Evolutionary conservation across 2,797 vertebrate genomes (phyloP).

Genomic region (Bradypodion pumilum): DNA sequence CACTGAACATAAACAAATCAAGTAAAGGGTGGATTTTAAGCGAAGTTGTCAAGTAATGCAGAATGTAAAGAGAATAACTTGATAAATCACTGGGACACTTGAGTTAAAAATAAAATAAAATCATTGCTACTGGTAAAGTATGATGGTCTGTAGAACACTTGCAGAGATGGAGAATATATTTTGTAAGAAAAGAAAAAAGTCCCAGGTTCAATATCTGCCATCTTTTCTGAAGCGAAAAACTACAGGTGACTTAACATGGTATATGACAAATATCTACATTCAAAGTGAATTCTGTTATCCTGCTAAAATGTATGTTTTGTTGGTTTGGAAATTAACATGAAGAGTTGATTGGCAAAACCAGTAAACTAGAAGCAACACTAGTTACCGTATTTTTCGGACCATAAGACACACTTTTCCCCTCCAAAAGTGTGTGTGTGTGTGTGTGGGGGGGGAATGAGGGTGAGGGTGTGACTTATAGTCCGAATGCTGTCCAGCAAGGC

Average conservation of each 20-base stretch:
- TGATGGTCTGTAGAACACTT: background rate
- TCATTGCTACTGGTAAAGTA: too few species aligned
- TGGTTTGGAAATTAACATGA: background rate
- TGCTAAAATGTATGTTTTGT: background rate
- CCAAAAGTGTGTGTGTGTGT: too few species aligned
- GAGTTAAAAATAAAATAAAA: too few species aligned
- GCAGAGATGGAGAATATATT: background rate
- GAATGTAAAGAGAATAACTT: background rate
- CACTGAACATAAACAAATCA: background rate
- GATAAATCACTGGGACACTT: background rate
- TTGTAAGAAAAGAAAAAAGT: background rate
- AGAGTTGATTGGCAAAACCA: background rate
- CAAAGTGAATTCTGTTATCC: background rate
- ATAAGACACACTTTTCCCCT: too few species aligned
- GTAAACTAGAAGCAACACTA: background rate
- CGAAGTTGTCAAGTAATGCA: background rate
- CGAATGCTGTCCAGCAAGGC: too few species aligned
- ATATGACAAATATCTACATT: background rate
- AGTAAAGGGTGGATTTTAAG: too few species aligned
- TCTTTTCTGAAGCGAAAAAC: too few species aligned
- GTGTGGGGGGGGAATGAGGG: too few species aligned
- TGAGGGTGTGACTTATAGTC: too few species aligned
- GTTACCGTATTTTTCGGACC: too few species aligned
- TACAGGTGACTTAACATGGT: background rate
- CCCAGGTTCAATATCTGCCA: background rate